phyloP scores from a whole-genome alignment of 2,888 invertebrate genomes.

The Synanthedon formicaeformis region DNA sequence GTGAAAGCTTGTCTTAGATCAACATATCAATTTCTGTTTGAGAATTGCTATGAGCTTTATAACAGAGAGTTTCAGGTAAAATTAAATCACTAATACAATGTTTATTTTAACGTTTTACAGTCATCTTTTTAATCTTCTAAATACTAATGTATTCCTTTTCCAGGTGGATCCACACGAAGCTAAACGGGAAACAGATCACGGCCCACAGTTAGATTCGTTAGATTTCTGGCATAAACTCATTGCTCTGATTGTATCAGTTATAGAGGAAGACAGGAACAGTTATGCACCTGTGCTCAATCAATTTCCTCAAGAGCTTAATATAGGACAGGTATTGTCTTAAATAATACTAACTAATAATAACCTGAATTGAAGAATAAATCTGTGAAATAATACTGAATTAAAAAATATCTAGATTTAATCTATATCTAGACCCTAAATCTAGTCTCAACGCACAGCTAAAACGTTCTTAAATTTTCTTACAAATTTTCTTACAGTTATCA shows the following conservation, averaged over 20 bases:
- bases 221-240: slow-evolving; percentile 99
- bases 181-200: slow-evolving; percentile 89
- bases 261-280: slow-evolving; percentile 98
- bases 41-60: slow-evolving; percentile 98
- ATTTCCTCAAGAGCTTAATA: slow-evolving; percentile 98
- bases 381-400: too few species aligned
- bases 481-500: slow-evolving; percentile 78
- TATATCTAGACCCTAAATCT: too few species aligned
- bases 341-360: too few species aligned
- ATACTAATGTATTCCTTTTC: slow-evolving; percentile 1
- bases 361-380: too few species aligned
- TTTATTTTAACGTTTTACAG: too few species aligned
- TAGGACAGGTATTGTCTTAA: slow-evolving; percentile 80
- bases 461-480: slow-evolving; percentile 22
- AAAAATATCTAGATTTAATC: too few species aligned
- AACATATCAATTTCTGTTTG: slow-evolving; percentile 99
- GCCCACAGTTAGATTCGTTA: slow-evolving; percentile 87
- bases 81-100: too few species aligned
- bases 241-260: slow-evolving; percentile 96
- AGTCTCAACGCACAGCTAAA: too few species aligned
- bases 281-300: slow-evolving; percentile 98
- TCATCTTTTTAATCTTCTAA: background rate
- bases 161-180: slow-evolving; percentile 91
- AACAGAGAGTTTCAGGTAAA: slow-evolving; percentile 89
- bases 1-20: slow-evolving; percentile 98